Conservation (phyloP, 23 tunicate species). For the Ascidia mentula region DNA sequence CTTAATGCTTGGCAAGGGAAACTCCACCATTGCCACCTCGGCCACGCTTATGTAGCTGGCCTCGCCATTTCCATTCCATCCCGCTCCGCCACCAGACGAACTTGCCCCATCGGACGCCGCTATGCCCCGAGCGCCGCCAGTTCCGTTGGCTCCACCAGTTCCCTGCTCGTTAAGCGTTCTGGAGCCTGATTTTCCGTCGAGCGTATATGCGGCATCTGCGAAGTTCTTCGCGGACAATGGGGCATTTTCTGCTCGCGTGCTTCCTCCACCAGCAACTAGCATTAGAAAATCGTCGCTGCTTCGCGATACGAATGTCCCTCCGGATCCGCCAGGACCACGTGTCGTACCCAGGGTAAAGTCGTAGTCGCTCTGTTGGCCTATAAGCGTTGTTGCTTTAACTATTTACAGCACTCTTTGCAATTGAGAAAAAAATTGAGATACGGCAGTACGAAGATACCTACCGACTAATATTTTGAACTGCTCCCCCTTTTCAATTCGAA, state of each 20-base stretch:
- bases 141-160: slow-evolving; percentile 36
- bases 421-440: background rate
- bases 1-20: slow-evolving; percentile 44
- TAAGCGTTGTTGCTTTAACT: no score
- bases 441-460: slow-evolving; percentile 5
- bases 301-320: slow-evolving; percentile 69
- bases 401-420: no score
- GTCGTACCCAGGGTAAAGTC: background rate
- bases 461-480: slow-evolving; percentile 67
- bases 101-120: slow-evolving; percentile 1
- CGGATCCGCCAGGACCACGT: slow-evolving; percentile 78
- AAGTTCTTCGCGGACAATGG: slow-evolving; percentile 14
- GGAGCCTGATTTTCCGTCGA: slow-evolving; percentile 65
- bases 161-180: slow-evolving; percentile 3
- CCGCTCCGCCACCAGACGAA: slow-evolving; percentile 89
- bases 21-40: slow-evolving; percentile 16
- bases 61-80: slow-evolving; percentile 55
- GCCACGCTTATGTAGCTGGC: background rate
- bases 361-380: slow-evolving; percentile 82
- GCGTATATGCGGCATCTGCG: slow-evolving; percentile 51
- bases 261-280: slow-evolving; percentile 92
- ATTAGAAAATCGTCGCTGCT: slow-evolving; percentile 41
- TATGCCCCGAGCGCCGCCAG: slow-evolving; percentile 55
- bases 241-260: slow-evolving; percentile 66
- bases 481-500: slow-evolving; percentile 62